These are phyloP conservation scores for Pseudanteris insignis DNA, from an alignment of 2,888 invertebrate species.

Conservation along the genomic window DNA sequence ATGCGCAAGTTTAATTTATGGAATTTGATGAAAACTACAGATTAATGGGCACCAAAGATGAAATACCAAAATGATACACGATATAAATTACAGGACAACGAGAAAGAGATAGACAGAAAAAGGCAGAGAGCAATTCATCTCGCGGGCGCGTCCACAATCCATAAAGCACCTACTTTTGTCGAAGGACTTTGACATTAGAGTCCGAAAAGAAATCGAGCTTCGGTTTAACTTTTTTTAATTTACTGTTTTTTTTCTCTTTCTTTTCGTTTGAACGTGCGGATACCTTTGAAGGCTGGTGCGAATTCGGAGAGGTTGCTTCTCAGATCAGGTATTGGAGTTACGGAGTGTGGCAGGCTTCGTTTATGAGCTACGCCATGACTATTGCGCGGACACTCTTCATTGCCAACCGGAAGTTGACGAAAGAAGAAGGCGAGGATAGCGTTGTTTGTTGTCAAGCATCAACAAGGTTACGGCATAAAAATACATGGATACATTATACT, in stretches of 20 bases:
- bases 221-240: background rate
- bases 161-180: slow-evolving; percentile 34
- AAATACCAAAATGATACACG: no score
- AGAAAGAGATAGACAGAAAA: slow-evolving; percentile 20
- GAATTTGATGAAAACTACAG: no score
- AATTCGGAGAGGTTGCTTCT: slow-evolving; percentile 73
- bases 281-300: slow-evolving; percentile 69
- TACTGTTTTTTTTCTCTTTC: slow-evolving; percentile 4
- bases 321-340: slow-evolving; percentile 87
- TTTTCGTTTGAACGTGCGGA: slow-evolving; percentile 57
- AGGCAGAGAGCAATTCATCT: slow-evolving; percentile 4
- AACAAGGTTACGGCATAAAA: slow-evolving; percentile 64
- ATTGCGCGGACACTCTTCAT: slow-evolving; percentile 75
- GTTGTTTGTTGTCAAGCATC: slow-evolving; percentile 65
- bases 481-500: slow-evolving; percentile 60
- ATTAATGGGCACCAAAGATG: no score
- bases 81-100: background rate
- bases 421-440: slow-evolving; percentile 64
- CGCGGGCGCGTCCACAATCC: slow-evolving; percentile 29
- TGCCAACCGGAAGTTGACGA: slow-evolving; percentile 60
- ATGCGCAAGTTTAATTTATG: no score
- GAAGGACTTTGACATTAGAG: slow-evolving; percentile 29
- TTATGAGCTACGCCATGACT: slow-evolving; percentile 86
- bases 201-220: slow-evolving; percentile 23
- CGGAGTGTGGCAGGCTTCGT: slow-evolving; percentile 85